phyloP scores from a whole-genome alignment of 2,113 vertebrate genomes.

The Ptilorrhoa leucosticta region DNA sequence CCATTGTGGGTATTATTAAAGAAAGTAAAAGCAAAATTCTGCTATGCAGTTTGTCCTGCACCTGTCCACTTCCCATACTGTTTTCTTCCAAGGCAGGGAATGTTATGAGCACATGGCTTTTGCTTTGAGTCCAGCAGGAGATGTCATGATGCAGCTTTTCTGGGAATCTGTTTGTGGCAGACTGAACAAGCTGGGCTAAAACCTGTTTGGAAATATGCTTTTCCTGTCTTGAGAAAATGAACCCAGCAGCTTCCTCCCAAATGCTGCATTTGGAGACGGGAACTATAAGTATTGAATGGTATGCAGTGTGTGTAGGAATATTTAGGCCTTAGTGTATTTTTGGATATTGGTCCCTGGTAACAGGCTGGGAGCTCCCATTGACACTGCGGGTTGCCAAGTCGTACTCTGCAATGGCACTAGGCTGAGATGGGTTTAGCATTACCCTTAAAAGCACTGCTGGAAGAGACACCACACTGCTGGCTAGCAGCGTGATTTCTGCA shows the following conservation, averaged over 20 bases:
- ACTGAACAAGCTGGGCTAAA: not conserved
- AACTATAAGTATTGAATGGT: not conserved
- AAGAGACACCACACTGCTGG: not conserved
- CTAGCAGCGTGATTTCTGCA: not conserved
- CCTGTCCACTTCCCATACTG: not conserved
- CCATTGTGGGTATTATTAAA: not conserved
- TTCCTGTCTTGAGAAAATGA: not conserved
- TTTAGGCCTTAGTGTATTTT: not conserved
- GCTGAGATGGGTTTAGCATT: constrained; percentile 19
- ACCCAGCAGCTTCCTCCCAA: not conserved
- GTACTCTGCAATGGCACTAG: not conserved
- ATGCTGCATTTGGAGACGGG: not conserved
- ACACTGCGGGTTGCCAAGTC: not conserved
- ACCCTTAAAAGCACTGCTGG: not conserved
- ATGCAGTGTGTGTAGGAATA: not conserved
- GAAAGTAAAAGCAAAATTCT: not conserved
- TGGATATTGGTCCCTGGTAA: not conserved
- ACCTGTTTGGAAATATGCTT: not conserved
- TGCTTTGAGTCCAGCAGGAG: not conserved
- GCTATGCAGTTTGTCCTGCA: not conserved
- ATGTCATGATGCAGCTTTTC: not conserved
- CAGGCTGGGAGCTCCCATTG: not conserved
- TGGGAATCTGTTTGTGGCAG: not conserved
- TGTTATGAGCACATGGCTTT: not conserved
- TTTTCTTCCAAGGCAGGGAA: not conserved